Evolutionary conservation across 2,888 invertebrate species (phyloP).

Genomic region (Chrysolina haemoptera): DNA sequence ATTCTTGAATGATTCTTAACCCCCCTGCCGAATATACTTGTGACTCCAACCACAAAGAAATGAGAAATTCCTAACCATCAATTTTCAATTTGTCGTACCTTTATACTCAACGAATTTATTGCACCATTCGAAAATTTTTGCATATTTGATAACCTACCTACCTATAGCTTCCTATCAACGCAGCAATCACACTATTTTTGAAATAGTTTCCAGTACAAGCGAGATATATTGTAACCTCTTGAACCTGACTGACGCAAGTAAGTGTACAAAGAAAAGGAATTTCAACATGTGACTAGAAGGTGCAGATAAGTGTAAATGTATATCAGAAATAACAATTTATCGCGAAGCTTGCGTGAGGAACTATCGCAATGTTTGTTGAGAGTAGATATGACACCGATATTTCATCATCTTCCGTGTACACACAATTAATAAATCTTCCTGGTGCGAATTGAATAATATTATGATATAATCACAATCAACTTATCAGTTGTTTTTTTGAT

Average conservation of each 20-base stretch:
- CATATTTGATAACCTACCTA: not conserved
- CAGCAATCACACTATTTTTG: not conserved
- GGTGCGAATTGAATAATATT: too few species aligned
- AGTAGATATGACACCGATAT: not conserved
- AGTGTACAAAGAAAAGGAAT: not conserved
- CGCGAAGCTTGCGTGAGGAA: not conserved
- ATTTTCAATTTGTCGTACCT: not conserved
- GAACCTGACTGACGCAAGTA: constrained; percentile 8
- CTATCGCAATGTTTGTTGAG: not conserved
- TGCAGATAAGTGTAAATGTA: not conserved
- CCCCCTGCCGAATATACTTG: too few species aligned
- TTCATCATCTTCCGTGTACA: too few species aligned
- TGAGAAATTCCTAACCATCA: not conserved
- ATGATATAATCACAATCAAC: too few species aligned
- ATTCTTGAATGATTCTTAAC: too few species aligned
- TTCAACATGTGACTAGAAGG: constrained; percentile 17
- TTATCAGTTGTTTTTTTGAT: too few species aligned
- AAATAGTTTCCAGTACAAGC: not conserved
- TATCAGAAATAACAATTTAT: not conserved
- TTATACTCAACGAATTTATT: too few species aligned
- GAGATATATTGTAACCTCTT: constrained; percentile 1
- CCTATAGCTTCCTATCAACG: not conserved
- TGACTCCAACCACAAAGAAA: too few species aligned
- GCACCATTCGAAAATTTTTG: too few species aligned
- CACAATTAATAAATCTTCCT: too few species aligned